phyloP scores from a whole-genome alignment of 1,140 invertebrate genomes.

The Hycleus cichorii region DNA sequence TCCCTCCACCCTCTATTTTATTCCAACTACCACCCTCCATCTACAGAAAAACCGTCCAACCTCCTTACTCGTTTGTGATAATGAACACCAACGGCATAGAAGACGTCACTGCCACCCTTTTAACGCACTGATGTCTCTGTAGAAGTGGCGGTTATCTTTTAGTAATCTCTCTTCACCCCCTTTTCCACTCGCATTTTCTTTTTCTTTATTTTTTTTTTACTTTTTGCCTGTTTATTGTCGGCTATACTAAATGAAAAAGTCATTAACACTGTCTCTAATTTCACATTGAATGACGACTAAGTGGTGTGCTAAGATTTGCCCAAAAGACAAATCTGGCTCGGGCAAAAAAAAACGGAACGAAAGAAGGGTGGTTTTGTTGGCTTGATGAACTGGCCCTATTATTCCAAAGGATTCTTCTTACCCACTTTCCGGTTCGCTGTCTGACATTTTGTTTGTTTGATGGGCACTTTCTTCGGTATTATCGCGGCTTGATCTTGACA shows the following conservation, averaged over 20 bases:
- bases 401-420: slow-evolving; percentile 9
- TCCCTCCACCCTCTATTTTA: neutral
- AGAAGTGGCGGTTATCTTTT: slow-evolving; percentile 8
- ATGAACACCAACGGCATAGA: slow-evolving; percentile 1
- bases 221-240: neutral
- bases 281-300: neutral
- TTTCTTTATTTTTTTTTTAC: no score
- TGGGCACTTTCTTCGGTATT: slow-evolving; percentile 9
- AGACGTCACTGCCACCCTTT: no score
- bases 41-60: no score
- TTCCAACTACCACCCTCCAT: no score
- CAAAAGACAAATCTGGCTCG: no score
- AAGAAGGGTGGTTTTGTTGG: no score
- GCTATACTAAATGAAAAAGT: slow-evolving; percentile 14
- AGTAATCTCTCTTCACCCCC: neutral
- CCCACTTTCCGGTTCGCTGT: slow-evolving; percentile 11
- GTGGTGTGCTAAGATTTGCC: no score
- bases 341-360: no score
- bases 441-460: slow-evolving; percentile 15
- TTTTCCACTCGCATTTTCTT: no score
- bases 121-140: slow-evolving; percentile 1
- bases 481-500: slow-evolving; percentile 3
- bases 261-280: slow-evolving; percentile 14
- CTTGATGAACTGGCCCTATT: slow-evolving; percentile 13
- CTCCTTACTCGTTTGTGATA: neutral